These are phyloP conservation scores for Tenthredo notha DNA, from an alignment of 2,888 invertebrate genomes.

Conservation along the genomic window DNA sequence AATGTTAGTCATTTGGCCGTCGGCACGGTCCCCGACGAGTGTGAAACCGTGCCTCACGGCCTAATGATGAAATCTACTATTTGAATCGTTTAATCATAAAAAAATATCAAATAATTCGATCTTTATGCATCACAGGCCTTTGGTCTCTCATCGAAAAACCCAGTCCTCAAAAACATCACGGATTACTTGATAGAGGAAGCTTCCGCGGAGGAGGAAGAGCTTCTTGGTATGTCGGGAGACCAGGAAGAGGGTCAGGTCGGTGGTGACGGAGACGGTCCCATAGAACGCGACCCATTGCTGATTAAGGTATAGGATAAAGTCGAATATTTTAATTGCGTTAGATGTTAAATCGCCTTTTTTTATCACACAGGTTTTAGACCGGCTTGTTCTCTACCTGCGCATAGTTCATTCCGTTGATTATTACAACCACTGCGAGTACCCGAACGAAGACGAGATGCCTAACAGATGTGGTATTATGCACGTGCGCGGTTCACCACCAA, in stretches of 20 bases:
- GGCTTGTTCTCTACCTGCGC: constrained; percentile 94
- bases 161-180: constrained; percentile 97
- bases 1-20: too few relatives aligned
- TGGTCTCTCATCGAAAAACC: constrained; percentile 92
- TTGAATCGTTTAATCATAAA: background rate
- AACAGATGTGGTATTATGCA: constrained; percentile 99
- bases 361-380: constrained; percentile 81
- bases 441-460: constrained; percentile 99
- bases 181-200: constrained; percentile 99
- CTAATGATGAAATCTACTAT: too few relatives aligned
- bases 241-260: constrained; percentile 79
- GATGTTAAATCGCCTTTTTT: too few relatives aligned
- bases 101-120: background rate
- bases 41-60: too few relatives aligned
- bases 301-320: constrained; percentile 82
- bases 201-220: constrained; percentile 98
- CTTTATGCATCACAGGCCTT: constrained; percentile 75
- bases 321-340: too few relatives aligned
- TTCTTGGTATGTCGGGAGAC: constrained; percentile 84
- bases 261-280: constrained; percentile 78
- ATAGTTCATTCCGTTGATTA: constrained; percentile 99
- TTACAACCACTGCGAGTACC: constrained; percentile 99
- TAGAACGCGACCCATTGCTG: constrained; percentile 87
- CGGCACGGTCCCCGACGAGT: too few relatives aligned
- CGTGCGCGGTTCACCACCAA: constrained; percentile 93